Evolutionary conservation across 2,113 vertebrate genomes (phyloP).

Genomic region (Melanerpes formicivorus): DNA sequence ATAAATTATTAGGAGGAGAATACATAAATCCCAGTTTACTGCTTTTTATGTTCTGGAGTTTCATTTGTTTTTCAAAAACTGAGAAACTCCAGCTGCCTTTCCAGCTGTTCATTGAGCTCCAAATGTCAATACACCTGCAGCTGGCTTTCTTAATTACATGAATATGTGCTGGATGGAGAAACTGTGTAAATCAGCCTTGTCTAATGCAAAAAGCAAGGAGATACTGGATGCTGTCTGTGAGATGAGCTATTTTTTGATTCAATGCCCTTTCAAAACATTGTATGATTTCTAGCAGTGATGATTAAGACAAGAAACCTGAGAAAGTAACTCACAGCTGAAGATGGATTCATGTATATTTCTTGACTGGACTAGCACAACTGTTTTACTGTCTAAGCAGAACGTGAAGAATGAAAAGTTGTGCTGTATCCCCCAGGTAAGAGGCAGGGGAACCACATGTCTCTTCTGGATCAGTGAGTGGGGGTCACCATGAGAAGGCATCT

Average conservation of each 20-base stretch:
- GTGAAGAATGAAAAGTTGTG: neutral
- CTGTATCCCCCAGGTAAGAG: neutral
- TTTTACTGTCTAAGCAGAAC: neutral
- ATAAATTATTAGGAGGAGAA: neutral
- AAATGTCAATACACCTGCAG: slow-evolving; percentile 42
- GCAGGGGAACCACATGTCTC: neutral
- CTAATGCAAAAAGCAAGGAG: neutral
- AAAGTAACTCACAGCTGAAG: neutral
- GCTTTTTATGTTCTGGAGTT: slow-evolving; percentile 8
- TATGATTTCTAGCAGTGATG: neutral
- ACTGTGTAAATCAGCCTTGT: neutral
- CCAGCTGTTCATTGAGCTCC: slow-evolving; percentile 28
- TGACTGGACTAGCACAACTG: neutral
- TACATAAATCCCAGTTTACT: neutral
- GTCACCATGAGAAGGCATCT: accelerated
- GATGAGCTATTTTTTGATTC: neutral
- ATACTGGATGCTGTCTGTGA: neutral
- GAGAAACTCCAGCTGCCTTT: slow-evolving; percentile 31
- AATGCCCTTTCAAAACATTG: neutral
- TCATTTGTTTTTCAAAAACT: slow-evolving; percentile 7
- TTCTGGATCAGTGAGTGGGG: neutral
- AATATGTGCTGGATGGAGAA: neutral
- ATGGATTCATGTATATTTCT: neutral
- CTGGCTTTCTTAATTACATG: neutral
- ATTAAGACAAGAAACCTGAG: neutral